Evolutionary conservation across 2,888 invertebrate species (phyloP).

Genomic region (Pyrrhosoma nymphula): DNA sequence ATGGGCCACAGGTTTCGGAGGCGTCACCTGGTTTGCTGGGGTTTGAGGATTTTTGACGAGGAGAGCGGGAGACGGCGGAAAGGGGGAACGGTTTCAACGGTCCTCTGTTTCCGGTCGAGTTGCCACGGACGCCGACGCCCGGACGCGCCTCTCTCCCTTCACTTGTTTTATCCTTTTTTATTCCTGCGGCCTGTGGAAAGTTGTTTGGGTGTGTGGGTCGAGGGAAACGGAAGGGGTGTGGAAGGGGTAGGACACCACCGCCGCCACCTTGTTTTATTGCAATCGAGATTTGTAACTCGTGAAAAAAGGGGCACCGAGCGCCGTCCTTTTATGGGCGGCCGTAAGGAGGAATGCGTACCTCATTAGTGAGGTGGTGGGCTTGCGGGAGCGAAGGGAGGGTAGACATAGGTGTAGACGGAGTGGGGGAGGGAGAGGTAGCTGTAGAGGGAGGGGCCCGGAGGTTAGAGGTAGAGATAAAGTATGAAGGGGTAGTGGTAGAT

Average conservation of each 20-base stretch:
- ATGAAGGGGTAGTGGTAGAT: background rate
- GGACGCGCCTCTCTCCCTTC: background rate
- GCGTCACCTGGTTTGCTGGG: background rate
- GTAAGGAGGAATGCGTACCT: background rate
- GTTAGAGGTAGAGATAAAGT: background rate
- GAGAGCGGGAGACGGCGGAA: background rate
- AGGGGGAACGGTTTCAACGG: background rate
- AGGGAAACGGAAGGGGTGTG: background rate
- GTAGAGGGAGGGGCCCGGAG: background rate
- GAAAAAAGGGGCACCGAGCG: background rate
- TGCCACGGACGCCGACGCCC: background rate
- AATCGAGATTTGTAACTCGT: conserved; percentile 34
- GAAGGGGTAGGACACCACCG: no score
- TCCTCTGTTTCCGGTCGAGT: conserved; percentile 21
- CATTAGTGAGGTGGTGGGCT: background rate
- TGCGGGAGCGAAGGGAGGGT: background rate
- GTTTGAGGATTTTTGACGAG: background rate
- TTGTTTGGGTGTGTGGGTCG: background rate
- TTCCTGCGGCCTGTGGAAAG: background rate
- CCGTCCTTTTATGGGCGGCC: background rate
- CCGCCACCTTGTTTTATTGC: background rate
- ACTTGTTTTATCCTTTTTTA: background rate
- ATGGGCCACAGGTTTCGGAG: background rate
- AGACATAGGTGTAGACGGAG: background rate
- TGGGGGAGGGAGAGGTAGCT: background rate